These are phyloP conservation scores for Lota lota DNA, from an alignment of 2,113 vertebrate genomes.

Conservation along the genomic window DNA sequence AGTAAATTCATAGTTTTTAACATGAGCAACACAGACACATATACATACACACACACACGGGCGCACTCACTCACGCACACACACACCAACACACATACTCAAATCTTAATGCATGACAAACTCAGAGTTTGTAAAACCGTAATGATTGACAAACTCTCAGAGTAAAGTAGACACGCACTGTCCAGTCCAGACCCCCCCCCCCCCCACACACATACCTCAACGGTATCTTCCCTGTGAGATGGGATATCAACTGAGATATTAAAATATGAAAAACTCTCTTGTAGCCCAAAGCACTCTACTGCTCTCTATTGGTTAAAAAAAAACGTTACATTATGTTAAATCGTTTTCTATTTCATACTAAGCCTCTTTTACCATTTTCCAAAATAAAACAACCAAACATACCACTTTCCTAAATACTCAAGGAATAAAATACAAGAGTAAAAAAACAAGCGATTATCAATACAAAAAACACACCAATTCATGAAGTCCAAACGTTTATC, in stretches of 20 bases:
- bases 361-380: too few relatives aligned
- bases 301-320: slow-evolving; percentile 58
- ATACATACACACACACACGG: not conserved
- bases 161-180: not conserved
- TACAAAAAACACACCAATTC: too few relatives aligned
- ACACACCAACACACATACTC: not conserved
- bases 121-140: not conserved
- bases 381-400: too few relatives aligned
- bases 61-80: not conserved
- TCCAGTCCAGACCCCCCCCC: not conserved
- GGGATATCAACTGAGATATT: too few relatives aligned
- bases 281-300: slow-evolving; percentile 50
- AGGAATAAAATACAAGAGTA: too few relatives aligned
- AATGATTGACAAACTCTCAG: not conserved
- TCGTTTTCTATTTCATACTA: too few relatives aligned
- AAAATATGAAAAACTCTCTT: not conserved
- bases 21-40: not conserved
- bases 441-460: too few relatives aligned
- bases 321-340: slow-evolving; percentile 11
- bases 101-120: not conserved
- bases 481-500: too few relatives aligned
- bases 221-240: too few relatives aligned
- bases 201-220: too few relatives aligned
- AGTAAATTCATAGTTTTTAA: not conserved
- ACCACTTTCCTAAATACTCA: too few relatives aligned